These are phyloP conservation scores for Thamnophis sirtalis DNA, from an alignment of 2,113 vertebrate species.

Conservation along the genomic window DNA sequence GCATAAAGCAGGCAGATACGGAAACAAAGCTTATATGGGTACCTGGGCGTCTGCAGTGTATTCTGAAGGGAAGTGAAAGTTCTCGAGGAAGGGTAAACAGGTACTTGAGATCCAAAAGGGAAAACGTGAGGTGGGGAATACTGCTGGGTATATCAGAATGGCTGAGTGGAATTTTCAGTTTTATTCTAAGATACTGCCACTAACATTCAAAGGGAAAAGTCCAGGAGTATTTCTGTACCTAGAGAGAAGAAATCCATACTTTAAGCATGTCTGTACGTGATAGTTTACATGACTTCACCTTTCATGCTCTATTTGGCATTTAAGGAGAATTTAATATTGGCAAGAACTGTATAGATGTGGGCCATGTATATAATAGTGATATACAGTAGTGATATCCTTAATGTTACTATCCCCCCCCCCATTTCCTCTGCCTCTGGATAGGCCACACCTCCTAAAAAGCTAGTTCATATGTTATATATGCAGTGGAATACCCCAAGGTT, in stretches of 20 bases:
- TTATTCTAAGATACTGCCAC: neutral
- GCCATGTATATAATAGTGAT: neutral
- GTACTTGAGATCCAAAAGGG: neutral
- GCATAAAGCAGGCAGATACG: neutral
- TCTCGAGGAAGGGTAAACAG: neutral
- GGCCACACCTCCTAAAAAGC: neutral
- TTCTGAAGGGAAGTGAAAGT: neutral
- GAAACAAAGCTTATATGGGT: neutral
- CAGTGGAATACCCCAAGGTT: too few relatives aligned
- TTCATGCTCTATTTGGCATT: neutral
- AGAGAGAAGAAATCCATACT: neutral
- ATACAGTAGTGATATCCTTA: neutral
- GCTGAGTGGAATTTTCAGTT: neutral
- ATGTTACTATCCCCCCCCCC: neutral
- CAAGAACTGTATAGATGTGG: neutral
- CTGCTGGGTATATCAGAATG: neutral
- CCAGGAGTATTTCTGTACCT: neutral
- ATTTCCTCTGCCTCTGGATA: neutral
- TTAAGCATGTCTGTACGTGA: neutral
- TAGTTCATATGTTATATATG: neutral
- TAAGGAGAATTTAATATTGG: neutral
- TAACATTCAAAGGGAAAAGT: neutral
- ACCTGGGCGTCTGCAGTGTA: neutral
- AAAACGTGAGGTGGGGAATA: neutral
- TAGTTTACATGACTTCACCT: neutral